Conservation (phyloP, 2,113 vertebrate genomes). For the Hippocampus abdominalis region DNA sequence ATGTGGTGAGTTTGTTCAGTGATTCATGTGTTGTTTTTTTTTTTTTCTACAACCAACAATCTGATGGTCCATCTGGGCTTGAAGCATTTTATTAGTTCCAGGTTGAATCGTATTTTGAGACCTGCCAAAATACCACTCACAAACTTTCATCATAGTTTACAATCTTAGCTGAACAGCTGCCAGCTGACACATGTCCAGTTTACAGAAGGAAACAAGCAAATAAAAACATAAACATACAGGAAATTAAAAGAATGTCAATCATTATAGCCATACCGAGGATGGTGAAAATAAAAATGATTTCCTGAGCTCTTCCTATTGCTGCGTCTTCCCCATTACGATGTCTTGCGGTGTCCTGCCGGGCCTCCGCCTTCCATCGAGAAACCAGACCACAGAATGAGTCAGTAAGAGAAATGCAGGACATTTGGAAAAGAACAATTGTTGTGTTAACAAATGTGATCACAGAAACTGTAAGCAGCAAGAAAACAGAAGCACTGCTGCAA, state of each 20-base stretch:
- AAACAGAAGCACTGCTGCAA: too few relatives aligned
- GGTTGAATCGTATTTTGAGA: conserved; percentile 46
- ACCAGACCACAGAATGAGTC: not conserved
- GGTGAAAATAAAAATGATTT: not conserved
- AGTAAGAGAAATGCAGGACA: not conserved
- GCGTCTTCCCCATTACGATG: not conserved
- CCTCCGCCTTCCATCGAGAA: conserved; percentile 33
- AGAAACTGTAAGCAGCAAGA: not conserved
- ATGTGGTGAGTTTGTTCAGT: conserved; percentile 10
- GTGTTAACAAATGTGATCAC: not conserved
- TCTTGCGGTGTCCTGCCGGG: conserved; percentile 63
- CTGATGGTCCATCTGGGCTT: conserved; percentile 63
- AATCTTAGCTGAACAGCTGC: conserved; percentile 55
- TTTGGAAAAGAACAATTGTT: not conserved
- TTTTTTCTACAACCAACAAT: conserved; percentile 28
- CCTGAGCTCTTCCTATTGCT: not conserved
- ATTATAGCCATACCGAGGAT: not conserved
- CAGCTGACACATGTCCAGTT: conserved; percentile 45
- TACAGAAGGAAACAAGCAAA: not conserved
- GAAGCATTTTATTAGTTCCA: conserved; percentile 53
- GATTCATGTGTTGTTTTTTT: not conserved
- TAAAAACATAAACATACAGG: not conserved
- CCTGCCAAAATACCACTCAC: conserved; percentile 55
- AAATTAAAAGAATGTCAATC: not conserved
- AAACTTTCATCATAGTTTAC: not conserved